A percentile compares a stretch with the other conserved stretches of the same genome.
Conservation (phyloP, 2,888 invertebrate genomes). For the Hypena proboscidalis region DNA sequence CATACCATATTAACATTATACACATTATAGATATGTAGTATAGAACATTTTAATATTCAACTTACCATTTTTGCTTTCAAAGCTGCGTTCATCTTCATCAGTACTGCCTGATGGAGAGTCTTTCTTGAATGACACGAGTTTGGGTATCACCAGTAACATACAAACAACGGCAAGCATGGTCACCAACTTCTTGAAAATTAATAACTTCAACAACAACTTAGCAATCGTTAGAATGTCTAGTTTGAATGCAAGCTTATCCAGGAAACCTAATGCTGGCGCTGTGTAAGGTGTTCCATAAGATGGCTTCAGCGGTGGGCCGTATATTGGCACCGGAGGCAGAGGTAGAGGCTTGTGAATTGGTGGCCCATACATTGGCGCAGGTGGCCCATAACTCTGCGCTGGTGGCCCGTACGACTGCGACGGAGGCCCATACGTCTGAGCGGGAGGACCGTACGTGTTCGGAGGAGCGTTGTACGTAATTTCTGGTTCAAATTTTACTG, state of each 20-base stretch:
- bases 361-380: slow-evolving; percentile 68
- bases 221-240: slow-evolving; percentile 89
- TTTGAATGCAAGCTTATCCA: slow-evolving; percentile 89
- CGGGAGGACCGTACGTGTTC: slow-evolving; percentile 55
- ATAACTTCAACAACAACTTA: slow-evolving; percentile 90
- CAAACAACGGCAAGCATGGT: slow-evolving; percentile 92
- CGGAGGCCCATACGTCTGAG: slow-evolving; percentile 68
- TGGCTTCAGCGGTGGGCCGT: slow-evolving; percentile 76
- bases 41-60: slow-evolving; percentile 18
- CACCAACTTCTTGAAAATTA: slow-evolving; percentile 93
- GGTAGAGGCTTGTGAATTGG: slow-evolving; percentile 61
- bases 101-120: slow-evolving; percentile 52
- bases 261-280: slow-evolving; percentile 80
- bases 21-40: too few species aligned
- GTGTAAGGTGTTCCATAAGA: slow-evolving; percentile 85
- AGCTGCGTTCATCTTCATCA: slow-evolving; percentile 68
- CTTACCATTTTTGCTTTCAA: slow-evolving; percentile 63
- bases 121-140: slow-evolving; percentile 84
- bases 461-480: slow-evolving; percentile 57
- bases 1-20: too few species aligned
- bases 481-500: slow-evolving; percentile 62
- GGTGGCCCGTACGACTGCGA: slow-evolving; percentile 69
- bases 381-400: slow-evolving; percentile 73
- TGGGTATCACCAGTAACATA: slow-evolving; percentile 91
- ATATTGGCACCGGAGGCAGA: slow-evolving; percentile 61